Evolutionary conservation across 2,888 invertebrate species (phyloP), one percentile per base, ranked within the genome.

Genomic region (Helicoverpa assulta): DNA sequence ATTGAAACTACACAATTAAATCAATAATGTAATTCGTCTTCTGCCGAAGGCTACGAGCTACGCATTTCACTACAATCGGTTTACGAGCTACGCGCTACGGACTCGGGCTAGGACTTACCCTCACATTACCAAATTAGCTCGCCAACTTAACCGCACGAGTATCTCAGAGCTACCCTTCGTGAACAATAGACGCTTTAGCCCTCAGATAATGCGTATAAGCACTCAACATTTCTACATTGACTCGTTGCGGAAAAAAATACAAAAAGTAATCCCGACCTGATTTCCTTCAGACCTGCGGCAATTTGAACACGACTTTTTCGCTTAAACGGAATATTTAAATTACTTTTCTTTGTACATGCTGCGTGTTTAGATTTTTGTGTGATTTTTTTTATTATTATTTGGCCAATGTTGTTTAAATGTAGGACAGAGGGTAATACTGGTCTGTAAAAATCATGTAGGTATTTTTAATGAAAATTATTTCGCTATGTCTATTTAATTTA

Each of bases 271-370:
- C 76, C 69, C 68, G 76, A 47, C 66, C 70, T 73, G 77, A 86
- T 85, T 85, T 85, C 77, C 84, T 80, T 69, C 68, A 64, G 80
- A 73, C 80, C 70, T 60, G 73, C 56, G 71, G 72, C 73, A 78
- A 79, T 76, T 76, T 72, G 61, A 77, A 73, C 77, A 78, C 67
- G 78, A 79, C 73, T 80, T 81, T 83, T 84, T 80, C 77, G 71
- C 67, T 81, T 78, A 84, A 78, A 73, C 77, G 83, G 76, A 84
- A 86, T 83, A 84, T 86, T 86, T 82, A 84, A 84, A 86, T 86
- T 78, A 73, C 82, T 83, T 70, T 65, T 56, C 66, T 60, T 61
- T 72, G 59, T 26, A 60, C 61, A 58, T 73, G 56, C 61, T 21
- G 12, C 40, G 33, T 16, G 26, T 19, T 58, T 54, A 21, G 5